These are phyloP conservation scores for Spizaetus ornatus DNA, from an alignment of 2,113 vertebrate genomes.

Conservation along the genomic window DNA sequence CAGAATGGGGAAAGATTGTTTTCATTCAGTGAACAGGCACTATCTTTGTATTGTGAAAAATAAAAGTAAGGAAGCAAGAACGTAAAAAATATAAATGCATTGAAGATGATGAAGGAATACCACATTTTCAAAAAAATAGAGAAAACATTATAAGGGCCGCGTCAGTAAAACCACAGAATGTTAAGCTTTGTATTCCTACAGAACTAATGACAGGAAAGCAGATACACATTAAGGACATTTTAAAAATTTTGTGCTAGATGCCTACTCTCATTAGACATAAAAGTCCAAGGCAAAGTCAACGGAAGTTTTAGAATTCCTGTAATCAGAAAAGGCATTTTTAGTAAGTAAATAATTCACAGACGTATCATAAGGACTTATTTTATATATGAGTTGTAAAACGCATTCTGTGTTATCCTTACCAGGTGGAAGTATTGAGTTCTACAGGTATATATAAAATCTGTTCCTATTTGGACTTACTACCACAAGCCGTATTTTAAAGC, in stretches of 20 bases:
- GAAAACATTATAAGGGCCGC: background rate
- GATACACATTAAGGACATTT: background rate
- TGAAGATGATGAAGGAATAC: background rate
- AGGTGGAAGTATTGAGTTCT: background rate
- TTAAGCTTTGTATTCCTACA: background rate
- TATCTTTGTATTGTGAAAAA: background rate
- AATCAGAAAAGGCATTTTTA: slow-evolving; percentile 16
- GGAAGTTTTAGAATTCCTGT: background rate
- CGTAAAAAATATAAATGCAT: background rate
- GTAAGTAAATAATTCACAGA: background rate
- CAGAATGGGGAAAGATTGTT: background rate
- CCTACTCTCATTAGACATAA: background rate
- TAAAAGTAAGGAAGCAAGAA: background rate
- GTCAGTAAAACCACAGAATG: background rate
- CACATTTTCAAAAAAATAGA: background rate
- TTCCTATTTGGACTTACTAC: background rate
- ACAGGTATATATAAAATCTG: background rate
- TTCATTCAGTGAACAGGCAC: slow-evolving; percentile 13
- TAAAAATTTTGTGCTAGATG: background rate
- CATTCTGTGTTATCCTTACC: background rate
- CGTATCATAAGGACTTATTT: background rate
- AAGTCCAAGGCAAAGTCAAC: slow-evolving; percentile 10
- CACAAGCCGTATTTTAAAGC: background rate
- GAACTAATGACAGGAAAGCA: background rate
- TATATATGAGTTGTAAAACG: background rate